These are phyloP conservation scores for Pongo abelii DNA, from an alignment of 2,113 vertebrate species.

Conservation along the genomic window DNA sequence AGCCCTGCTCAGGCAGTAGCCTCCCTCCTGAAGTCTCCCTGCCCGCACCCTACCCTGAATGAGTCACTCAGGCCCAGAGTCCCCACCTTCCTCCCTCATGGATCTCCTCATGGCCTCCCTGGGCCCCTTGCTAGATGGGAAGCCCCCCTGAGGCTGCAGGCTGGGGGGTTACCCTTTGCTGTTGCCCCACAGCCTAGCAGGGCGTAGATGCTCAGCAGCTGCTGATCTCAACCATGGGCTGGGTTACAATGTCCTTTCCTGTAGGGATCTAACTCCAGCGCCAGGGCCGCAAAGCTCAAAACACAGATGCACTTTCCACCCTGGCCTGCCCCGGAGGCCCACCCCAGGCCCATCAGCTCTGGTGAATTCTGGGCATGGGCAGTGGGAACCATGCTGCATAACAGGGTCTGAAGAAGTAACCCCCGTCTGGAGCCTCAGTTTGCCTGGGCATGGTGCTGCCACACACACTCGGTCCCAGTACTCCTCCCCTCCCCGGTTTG, in stretches of 20 bases:
- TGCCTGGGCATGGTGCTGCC: background rate
- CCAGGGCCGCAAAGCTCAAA: background rate
- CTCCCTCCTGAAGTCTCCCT: too few relatives aligned
- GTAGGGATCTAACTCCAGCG: background rate
- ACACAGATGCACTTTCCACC: background rate
- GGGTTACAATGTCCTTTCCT: background rate
- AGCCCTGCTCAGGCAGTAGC: background rate
- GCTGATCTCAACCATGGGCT: background rate
- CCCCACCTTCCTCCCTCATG: background rate
- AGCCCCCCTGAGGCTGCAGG: fast-evolving
- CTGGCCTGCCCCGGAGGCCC: background rate
- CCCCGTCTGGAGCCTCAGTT: background rate
- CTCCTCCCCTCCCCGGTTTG: too few relatives aligned
- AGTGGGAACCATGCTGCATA: background rate
- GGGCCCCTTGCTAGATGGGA: background rate
- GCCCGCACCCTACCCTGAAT: background rate
- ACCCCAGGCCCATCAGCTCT: background rate
- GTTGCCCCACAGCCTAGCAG: background rate
- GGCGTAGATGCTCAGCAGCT: too few relatives aligned
- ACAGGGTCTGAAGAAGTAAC: background rate
- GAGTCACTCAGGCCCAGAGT: background rate
- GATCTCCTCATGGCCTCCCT: background rate
- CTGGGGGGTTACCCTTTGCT: background rate
- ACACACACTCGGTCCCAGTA: too few relatives aligned
- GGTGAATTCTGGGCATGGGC: background rate